A percentile compares a stretch with the other conserved stretches of the same genome.
Conservation (phyloP, 2,888 invertebrate species). For the Eledona agricola region DNA sequence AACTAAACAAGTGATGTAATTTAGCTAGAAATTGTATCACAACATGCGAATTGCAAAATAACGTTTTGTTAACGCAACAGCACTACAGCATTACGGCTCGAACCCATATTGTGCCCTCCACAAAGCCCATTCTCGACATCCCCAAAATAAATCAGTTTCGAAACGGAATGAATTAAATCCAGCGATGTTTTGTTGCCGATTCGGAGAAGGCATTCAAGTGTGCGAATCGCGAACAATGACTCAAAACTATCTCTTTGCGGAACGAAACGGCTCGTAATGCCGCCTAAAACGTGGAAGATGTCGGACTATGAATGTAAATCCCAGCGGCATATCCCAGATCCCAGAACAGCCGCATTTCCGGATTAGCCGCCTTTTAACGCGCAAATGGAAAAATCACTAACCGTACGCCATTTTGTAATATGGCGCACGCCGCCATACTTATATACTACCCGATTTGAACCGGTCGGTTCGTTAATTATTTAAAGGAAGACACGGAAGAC, state of each 20-base stretch:
- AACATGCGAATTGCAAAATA: too few species aligned
- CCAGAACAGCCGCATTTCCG: conserved; percentile 17
- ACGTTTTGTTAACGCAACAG: too few species aligned
- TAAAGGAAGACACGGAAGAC: conserved; percentile 15
- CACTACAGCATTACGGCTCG: too few species aligned
- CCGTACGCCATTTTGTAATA: too few species aligned
- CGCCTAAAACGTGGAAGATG: conserved; percentile 22
- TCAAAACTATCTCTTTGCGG: conserved; percentile 19
- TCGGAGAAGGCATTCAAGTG: conserved; percentile 11
- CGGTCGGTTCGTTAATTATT: conserved; percentile 1
- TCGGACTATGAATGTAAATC: conserved; percentile 28
- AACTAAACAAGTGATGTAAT: too few species aligned
- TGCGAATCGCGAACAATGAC: conserved; percentile 26
- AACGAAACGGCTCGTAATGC: conserved; percentile 28
- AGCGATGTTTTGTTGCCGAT: conserved; percentile 18
- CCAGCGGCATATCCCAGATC: conserved; percentile 23
- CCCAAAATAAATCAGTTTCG: conserved; percentile 18
- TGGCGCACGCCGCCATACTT: too few species aligned
- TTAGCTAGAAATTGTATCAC: too few species aligned
- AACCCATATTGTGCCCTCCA: conserved; percentile 8
- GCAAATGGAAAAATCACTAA: conserved; percentile 10
- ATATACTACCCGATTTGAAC: too few species aligned
- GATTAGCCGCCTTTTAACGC: conserved; percentile 12
- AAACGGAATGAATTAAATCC: conserved; percentile 24
- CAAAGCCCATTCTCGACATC: conserved; percentile 9